Evolutionary conservation across 2,888 invertebrate genomes (phyloP).

Genomic region (Papilio protenor): DNA sequence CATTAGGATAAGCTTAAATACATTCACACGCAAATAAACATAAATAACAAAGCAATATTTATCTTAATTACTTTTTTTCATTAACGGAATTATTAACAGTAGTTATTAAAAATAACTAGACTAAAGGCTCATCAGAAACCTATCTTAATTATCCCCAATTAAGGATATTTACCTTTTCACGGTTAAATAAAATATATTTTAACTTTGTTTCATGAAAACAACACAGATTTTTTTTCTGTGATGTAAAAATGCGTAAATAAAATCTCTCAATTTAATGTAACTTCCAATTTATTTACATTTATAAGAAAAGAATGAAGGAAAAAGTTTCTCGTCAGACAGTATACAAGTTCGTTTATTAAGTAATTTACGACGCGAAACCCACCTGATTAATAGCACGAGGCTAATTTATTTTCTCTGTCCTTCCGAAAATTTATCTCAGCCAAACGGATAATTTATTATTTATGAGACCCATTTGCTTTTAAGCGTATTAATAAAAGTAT

Average conservation of each 20-base stretch:
- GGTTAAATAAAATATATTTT: not conserved
- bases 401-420: conserved; percentile 27
- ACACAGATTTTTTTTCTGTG: not conserved
- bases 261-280: not conserved
- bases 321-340: not conserved
- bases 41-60: not conserved
- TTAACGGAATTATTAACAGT: not conserved
- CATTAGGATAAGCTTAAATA: conserved; percentile 5
- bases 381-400: conserved; percentile 26
- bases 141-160: not conserved
- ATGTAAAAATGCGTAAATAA: not conserved
- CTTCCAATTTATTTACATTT: not conserved
- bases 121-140: not conserved
- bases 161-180: not conserved
- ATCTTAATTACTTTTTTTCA: not conserved
- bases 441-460: conserved; percentile 22
- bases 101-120: too few species aligned
- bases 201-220: not conserved
- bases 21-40: not conserved
- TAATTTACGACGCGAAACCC: conserved; percentile 22
- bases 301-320: not conserved
- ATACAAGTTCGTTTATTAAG: conserved; percentile 18
- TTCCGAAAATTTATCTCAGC: conserved; percentile 23
- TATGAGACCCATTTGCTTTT: conserved; percentile 12
- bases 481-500: not conserved